phyloP scores from a whole-genome alignment of 1,140 invertebrate genomes.

The Papilio xuthus region DNA sequence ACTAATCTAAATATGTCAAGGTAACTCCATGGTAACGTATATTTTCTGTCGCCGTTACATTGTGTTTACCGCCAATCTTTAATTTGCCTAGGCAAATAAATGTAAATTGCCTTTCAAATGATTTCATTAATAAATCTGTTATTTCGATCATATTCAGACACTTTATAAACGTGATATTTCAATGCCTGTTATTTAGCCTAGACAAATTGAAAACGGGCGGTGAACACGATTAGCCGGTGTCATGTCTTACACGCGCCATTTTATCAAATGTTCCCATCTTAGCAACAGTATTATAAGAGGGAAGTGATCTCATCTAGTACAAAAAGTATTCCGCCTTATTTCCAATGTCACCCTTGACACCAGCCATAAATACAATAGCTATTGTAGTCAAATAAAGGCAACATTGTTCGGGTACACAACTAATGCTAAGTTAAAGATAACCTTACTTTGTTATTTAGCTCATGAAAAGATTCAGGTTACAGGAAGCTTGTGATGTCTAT shows the following conservation, averaged over 20 bases:
- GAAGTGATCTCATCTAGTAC: neutral
- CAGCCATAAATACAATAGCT: neutral
- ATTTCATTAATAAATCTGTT: neutral
- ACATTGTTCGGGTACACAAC: neutral
- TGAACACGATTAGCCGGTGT: neutral
- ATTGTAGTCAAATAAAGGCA: neutral
- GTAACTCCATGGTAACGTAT: constrained; percentile 5
- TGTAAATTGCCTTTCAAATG: too few species aligned
- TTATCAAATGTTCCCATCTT: neutral
- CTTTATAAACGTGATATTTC: neutral
- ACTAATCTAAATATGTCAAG: neutral
- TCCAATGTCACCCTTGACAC: neutral
- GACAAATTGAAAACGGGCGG: neutral
- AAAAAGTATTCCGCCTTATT: neutral
- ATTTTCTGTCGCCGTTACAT: neutral
- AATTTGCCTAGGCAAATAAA: neutral
- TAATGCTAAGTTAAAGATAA: neutral
- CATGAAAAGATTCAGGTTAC: neutral
- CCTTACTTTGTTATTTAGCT: neutral
- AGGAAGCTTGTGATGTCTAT: neutral
- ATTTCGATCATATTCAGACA: neutral
- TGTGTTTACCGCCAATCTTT: neutral
- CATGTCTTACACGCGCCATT: neutral
- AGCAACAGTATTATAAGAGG: neutral
- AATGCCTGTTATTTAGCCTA: neutral